phyloP scores from a whole-genome alignment of 2,113 vertebrate genomes.

The Parotia lawesii region DNA sequence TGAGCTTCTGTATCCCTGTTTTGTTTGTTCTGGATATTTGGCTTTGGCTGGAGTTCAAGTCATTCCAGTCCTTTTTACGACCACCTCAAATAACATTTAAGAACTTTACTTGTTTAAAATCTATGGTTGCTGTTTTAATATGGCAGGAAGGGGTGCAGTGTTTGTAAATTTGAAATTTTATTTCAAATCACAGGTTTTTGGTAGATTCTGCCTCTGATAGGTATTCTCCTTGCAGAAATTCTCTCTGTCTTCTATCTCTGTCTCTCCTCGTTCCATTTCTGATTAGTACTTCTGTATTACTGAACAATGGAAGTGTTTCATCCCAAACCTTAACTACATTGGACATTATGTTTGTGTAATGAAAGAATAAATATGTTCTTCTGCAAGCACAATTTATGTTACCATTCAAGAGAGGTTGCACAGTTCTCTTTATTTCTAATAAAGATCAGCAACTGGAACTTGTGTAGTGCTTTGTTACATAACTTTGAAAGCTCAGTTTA shows the following conservation, averaged over 20 bases:
- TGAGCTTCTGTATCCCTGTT: not conserved
- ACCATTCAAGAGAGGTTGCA: not conserved
- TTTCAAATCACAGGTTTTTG: not conserved
- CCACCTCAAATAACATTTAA: not conserved
- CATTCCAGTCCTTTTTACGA: not conserved
- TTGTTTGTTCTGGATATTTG: not conserved
- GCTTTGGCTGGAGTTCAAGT: not conserved
- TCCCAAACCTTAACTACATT: not conserved
- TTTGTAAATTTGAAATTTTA: not conserved
- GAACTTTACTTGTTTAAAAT: not conserved
- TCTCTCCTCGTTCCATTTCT: not conserved
- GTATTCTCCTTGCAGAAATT: not conserved
- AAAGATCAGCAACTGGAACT: not conserved
- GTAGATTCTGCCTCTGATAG: not conserved
- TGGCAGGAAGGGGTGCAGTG: not conserved
- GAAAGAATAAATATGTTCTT: not conserved
- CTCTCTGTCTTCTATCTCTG: not conserved
- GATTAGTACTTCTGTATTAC: not conserved
- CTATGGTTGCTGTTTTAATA: not conserved
- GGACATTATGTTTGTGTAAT: not conserved
- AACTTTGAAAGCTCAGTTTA: not conserved
- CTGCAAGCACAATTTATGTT: not conserved
- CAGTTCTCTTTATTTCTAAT: not conserved
- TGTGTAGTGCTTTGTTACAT: not conserved
- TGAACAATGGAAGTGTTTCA: not conserved